Base-by-base conservation (phyloP, 92 coral and sea anemone genomes). In the Parazoanthus atlanticus region DNA sequence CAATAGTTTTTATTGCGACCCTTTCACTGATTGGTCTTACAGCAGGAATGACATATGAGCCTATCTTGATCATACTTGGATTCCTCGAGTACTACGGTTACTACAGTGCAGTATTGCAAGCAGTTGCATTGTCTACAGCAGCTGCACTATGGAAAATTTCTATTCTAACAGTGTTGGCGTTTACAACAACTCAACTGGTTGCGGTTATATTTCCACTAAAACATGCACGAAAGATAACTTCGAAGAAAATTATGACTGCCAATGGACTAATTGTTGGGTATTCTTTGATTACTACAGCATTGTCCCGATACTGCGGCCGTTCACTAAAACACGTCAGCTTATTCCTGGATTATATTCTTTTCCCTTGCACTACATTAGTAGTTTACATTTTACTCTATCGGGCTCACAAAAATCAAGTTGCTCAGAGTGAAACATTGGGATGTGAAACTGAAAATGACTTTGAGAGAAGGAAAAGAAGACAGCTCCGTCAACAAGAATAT, bases 41-140 rank as follows among this genome's bases (percentile, higher is more conserved):
- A 67, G 73, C 73, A 67, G 73, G 73, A 26, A 67, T 25, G 73
- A 38, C 80, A n/a, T 74, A 74, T 41, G 78, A 73, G 11, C 78
- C 49, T 5, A 25, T 74, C 46, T 34, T 74, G 40, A 49, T 33
- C 49, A 34, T 30, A 32, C 46, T 74, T 17, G 49, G 78, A 34
- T 5, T 74, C 10, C 78, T 34, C 23, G 8, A 25, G 78, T 26
- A 17, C 78, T 74, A 34, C 11, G 40, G 23, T 7, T 19, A 34
- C 78, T 15, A 52, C 58, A 52, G 0, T 16, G 58, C 19, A 12
- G 4, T 15, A 16, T 11, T 74, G 78, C 47, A 30, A 74, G 23
- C 46, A 8, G 23, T 10, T 32, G 78, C 25, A 30, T 7, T 73
- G 5, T 73, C 78, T 73, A 73, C 46, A 73, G 78, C 78, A 73